phyloP scores from a whole-genome alignment of 1,140 invertebrate genomes.

The Adelges cooleyi region DNA sequence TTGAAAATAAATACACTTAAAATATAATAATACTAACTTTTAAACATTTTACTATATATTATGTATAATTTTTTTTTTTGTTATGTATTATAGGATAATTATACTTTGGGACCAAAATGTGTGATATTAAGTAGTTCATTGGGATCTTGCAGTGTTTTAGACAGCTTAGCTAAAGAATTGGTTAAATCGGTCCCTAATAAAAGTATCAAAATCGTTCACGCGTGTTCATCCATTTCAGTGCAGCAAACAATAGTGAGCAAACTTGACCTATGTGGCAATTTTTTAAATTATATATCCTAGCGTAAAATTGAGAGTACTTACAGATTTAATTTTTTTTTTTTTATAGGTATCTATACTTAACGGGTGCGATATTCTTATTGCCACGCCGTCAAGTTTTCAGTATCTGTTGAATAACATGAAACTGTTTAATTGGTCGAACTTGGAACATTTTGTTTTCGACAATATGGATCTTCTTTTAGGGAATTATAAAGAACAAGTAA shows the following conservation, averaged over 20 bases:
- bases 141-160: neutral
- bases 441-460: constrained; percentile 17
- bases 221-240: neutral
- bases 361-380: constrained; percentile 16
- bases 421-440: constrained; percentile 8
- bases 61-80: neutral
- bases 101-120: neutral
- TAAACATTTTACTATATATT: neutral
- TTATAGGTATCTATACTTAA: neutral
- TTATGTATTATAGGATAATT: neutral
- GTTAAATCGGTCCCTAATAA: neutral
- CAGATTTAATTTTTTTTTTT: neutral
- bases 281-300: too few relatives aligned
- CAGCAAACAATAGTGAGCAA: constrained; percentile 1
- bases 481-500: constrained; percentile 5
- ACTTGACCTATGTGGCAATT: neutral
- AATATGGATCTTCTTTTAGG: constrained; percentile 9
- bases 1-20: too few relatives aligned
- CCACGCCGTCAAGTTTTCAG: neutral
- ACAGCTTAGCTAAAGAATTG: neutral
- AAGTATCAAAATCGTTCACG: neutral
- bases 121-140: constrained; percentile 13
- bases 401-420: neutral
- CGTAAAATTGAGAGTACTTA: too few relatives aligned
- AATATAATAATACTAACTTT: too few relatives aligned